Evolutionary conservation across 2,797 vertebrate genomes (phyloP).

Genomic region (Morus bassanus): DNA sequence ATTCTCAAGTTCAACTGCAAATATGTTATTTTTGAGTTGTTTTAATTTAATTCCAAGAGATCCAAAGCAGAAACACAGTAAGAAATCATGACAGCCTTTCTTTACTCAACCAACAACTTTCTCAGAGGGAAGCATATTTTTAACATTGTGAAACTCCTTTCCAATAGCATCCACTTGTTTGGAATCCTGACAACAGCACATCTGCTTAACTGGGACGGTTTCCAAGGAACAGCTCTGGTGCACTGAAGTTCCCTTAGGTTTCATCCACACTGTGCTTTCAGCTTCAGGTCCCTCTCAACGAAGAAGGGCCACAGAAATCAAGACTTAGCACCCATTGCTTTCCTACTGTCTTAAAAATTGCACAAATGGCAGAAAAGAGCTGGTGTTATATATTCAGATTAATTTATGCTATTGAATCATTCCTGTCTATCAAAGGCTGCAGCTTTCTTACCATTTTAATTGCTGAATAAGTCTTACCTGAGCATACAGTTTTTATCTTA

Average conservation of each 20-base stretch:
- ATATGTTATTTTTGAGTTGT: background rate
- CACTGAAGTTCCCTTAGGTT: background rate
- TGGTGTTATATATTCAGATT: background rate
- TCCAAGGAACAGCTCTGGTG: constrained; percentile 36
- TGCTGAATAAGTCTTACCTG: background rate
- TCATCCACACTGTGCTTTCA: background rate
- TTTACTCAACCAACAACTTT: constrained; percentile 50
- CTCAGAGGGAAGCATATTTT: constrained; percentile 41
- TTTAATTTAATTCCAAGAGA: constrained; percentile 32
- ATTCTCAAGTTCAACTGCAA: constrained; percentile 44
- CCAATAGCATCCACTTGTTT: constrained; percentile 37
- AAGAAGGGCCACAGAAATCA: background rate
- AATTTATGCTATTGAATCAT: background rate
- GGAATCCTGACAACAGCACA: constrained; percentile 32
- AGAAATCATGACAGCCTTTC: constrained; percentile 41
- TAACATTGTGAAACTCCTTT: constrained; percentile 33
- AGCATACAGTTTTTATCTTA: background rate
- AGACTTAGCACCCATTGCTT: background rate
- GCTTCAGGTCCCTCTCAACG: background rate
- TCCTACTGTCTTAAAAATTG: background rate
- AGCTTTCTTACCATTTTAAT: background rate
- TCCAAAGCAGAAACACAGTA: constrained; percentile 24
- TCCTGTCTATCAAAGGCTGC: background rate
- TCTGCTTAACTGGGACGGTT: constrained; percentile 4
- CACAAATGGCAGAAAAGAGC: background rate